Conservation (phyloP, 2,888 invertebrate species). For the Hesperia comma region DNA sequence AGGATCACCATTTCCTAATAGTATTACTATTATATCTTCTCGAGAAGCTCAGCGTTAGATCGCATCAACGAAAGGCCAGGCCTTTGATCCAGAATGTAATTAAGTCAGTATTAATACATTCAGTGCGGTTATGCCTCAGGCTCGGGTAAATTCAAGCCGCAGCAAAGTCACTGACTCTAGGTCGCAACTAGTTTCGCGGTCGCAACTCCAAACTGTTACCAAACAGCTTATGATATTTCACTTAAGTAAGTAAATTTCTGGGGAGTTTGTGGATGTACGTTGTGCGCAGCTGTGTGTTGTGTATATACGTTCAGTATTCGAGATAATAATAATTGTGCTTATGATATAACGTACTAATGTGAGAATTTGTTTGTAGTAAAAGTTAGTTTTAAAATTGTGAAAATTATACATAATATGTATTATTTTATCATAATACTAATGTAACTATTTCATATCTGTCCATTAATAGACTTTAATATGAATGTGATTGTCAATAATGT, state of each 20-base stretch:
- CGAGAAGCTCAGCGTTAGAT: too few relatives aligned
- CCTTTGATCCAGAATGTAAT: conserved; percentile 6
- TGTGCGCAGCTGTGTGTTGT: not conserved
- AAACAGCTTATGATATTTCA: conserved; percentile 32
- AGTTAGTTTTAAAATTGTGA: too few relatives aligned
- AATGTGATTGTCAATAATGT: too few relatives aligned
- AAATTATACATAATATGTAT: too few relatives aligned
- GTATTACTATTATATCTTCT: too few relatives aligned
- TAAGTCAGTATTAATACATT: not conserved
- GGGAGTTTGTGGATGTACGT: not conserved
- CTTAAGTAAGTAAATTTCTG: conserved; percentile 23
- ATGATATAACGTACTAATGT: not conserved
- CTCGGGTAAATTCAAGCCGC: conserved; percentile 17
- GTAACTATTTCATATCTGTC: too few relatives aligned
- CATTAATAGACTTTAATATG: too few relatives aligned
- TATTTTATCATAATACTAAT: too few relatives aligned
- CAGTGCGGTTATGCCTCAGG: conserved; percentile 11
- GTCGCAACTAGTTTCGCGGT: conserved; percentile 34
- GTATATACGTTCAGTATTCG: not conserved
- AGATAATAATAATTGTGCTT: too few relatives aligned
- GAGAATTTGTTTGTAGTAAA: too few relatives aligned
- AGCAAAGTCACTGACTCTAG: conserved; percentile 19
- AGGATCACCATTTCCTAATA: too few relatives aligned
- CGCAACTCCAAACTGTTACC: conserved; percentile 22
- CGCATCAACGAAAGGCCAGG: too few relatives aligned